A percentile compares a stretch with the other conserved stretches of the same genome.
Evolutionary conservation across 2,113 vertebrate species (phyloP).

Genomic region (Oenanthe melanoleuca): DNA sequence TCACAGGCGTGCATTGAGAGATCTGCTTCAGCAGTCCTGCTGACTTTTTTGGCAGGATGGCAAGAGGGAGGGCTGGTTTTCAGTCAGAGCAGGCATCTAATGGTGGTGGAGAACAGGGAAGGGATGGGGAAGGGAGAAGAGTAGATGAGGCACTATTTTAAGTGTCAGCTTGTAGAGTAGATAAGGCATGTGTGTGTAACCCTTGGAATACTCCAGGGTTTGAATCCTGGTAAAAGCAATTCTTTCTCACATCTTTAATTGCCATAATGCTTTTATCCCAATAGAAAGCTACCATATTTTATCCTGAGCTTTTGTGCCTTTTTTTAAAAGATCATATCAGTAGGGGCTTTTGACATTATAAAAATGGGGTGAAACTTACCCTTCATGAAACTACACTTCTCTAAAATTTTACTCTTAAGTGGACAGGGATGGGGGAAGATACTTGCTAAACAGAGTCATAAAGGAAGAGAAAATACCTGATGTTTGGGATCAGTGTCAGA

Average conservation of each 20-base stretch:
- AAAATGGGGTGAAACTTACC: not conserved
- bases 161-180: not conserved
- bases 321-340: not conserved
- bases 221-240: not conserved
- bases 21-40: rapidly evolving
- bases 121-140: not conserved
- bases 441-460: not conserved
- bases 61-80: not conserved
- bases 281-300: not conserved
- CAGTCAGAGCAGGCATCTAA: not conserved
- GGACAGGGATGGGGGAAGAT: not conserved
- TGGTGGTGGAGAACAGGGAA: not conserved
- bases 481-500: not conserved
- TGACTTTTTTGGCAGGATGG: not conserved
- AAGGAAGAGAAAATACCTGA: not conserved
- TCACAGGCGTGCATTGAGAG: rapidly evolving
- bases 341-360: not conserved
- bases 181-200: not conserved
- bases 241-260: not conserved
- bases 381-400: not conserved
- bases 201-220: not conserved
- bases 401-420: not conserved
- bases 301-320: not conserved
- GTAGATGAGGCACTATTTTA: not conserved
- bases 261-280: rapidly evolving